Conservation (phyloP, 2,113 vertebrate genomes). For the Murina feae region DNA sequence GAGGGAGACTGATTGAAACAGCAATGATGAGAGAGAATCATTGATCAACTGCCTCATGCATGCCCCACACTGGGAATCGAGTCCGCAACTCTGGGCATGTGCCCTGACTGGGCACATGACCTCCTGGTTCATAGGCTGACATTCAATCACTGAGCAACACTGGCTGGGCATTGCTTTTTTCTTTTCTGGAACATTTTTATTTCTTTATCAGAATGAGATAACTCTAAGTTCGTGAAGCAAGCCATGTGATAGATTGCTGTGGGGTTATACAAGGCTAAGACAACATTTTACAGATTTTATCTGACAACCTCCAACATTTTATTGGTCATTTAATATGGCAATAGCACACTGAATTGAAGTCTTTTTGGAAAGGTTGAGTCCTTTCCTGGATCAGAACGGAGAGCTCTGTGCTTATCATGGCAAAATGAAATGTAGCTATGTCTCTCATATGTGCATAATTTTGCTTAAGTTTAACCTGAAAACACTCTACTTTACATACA, state of each 20-base stretch:
- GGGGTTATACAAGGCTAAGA: neutral
- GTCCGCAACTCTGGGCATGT: too few relatives aligned
- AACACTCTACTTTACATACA: neutral
- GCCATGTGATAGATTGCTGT: neutral
- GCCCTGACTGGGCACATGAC: too few relatives aligned
- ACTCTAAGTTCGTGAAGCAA: neutral
- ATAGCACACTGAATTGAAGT: neutral
- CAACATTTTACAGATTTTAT: neutral
- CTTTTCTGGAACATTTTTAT: neutral
- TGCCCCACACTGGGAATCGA: too few relatives aligned
- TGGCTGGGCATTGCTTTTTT: neutral
- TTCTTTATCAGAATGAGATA: neutral
- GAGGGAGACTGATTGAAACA: too few relatives aligned
- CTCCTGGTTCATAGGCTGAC: too few relatives aligned
- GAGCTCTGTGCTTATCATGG: neutral
- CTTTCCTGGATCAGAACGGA: neutral
- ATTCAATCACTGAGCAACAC: too few relatives aligned
- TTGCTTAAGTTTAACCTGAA: neutral
- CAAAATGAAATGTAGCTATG: neutral
- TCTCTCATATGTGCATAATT: neutral
- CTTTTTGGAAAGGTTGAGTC: neutral
- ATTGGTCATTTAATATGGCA: neutral
- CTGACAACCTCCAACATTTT: neutral
- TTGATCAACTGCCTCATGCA: too few relatives aligned
- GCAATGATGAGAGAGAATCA: too few relatives aligned